phyloP scores from a whole-genome alignment of 1,140 invertebrate genomes.

The Diuraphis noxia region DNA sequence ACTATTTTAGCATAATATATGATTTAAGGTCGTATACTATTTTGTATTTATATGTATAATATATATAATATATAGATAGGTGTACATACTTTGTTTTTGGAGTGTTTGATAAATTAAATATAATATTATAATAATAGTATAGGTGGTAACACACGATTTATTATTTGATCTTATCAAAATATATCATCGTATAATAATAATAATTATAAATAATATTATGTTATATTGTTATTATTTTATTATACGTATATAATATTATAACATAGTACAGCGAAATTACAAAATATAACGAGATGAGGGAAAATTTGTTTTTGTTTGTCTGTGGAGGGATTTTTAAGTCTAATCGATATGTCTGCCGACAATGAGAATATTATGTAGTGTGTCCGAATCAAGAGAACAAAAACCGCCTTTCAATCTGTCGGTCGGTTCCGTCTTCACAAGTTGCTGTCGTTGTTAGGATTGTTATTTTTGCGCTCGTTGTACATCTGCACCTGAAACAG shows the following conservation, averaged over 20 bases:
- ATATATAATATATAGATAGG: background rate
- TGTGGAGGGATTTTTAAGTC: conserved; percentile 1
- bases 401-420: background rate
- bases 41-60: background rate
- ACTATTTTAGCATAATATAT: background rate
- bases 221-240: background rate
- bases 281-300: background rate
- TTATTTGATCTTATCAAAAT: background rate
- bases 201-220: background rate
- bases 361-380: background rate
- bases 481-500: conserved; percentile 18
- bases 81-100: background rate
- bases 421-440: background rate
- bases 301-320: background rate
- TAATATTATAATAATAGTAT: conserved; percentile 1
- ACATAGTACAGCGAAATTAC: background rate
- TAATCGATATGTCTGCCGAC: conserved; percentile 25
- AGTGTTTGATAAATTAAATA: background rate
- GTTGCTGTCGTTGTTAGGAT: background rate
- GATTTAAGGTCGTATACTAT: background rate
- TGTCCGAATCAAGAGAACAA: conserved; percentile 3
- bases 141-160: background rate
- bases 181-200: background rate
- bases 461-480: conserved; percentile 17
- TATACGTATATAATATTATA: background rate